Evolutionary conservation across 2,888 invertebrate species (phyloP).

Genomic region (Chrysotoxum bicinctum): DNA sequence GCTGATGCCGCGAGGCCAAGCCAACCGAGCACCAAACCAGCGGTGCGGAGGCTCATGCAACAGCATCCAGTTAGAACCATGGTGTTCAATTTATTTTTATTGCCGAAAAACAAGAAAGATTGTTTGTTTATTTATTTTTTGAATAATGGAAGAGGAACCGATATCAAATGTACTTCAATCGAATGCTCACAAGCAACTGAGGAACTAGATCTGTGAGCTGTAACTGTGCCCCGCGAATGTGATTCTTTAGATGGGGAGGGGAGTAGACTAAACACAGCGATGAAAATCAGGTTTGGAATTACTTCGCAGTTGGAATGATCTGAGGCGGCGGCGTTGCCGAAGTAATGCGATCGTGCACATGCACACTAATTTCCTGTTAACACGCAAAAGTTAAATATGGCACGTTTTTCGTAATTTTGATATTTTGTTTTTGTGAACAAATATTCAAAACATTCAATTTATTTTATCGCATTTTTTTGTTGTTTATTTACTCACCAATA

Average conservation of each 20-base stretch:
- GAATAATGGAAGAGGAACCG: neutral
- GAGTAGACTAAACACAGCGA: too few relatives aligned
- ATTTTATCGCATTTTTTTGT: too few relatives aligned
- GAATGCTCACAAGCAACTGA: neutral
- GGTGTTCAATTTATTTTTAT: neutral
- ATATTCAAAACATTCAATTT: too few relatives aligned
- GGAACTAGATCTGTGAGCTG: neutral
- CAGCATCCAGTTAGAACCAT: conserved; percentile 3
- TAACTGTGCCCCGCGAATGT: neutral
- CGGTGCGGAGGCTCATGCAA: conserved; percentile 14
- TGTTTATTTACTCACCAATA: too few relatives aligned
- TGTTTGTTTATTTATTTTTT: neutral
- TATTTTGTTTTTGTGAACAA: too few relatives aligned
- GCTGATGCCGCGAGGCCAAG: neutral
- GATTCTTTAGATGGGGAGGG: neutral
- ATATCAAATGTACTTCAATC: neutral
- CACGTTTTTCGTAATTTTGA: neutral
- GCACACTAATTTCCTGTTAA: neutral
- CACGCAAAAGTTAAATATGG: neutral
- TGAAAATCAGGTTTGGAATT: neutral
- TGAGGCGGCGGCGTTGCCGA: neutral
- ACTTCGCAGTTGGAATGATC: neutral
- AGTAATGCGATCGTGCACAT: neutral
- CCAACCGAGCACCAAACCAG: conserved; percentile 3
- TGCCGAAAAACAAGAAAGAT: neutral